Conservation (phyloP, 1,140 invertebrate genomes). For the Drosophila insularis region DNA sequence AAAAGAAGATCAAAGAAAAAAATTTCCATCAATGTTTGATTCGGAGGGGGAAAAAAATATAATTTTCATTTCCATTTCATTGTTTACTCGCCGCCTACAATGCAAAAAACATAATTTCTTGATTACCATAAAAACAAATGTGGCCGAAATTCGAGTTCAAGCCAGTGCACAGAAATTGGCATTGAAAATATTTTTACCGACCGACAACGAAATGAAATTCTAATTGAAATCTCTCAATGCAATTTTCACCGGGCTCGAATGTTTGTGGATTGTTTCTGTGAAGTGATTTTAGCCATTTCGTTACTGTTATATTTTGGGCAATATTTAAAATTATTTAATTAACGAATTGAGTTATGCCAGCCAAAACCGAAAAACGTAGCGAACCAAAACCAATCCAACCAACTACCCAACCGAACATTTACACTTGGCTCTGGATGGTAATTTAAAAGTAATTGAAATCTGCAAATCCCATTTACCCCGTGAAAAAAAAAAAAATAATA, state of each 20-base stretch:
- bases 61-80: background rate
- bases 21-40: background rate
- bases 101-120: background rate
- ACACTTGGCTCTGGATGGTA: slow-evolving; percentile 45
- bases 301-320: slow-evolving; percentile 61
- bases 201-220: slow-evolving; percentile 60
- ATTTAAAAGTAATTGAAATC: slow-evolving; percentile 78
- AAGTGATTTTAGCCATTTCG: slow-evolving; percentile 27
- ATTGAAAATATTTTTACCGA: slow-evolving; percentile 36
- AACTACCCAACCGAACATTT: slow-evolving; percentile 11
- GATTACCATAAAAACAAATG: slow-evolving; percentile 7
- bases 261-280: slow-evolving; percentile 18
- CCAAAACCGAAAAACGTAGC: slow-evolving; percentile 3
- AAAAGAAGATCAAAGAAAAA: background rate
- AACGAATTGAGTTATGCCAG: slow-evolving; percentile 75
- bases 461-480: slow-evolving; percentile 62
- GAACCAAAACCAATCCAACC: slow-evolving; percentile 9
- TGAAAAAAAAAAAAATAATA: slow-evolving; percentile 27
- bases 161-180: slow-evolving; percentile 36
- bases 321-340: slow-evolving; percentile 81
- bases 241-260: slow-evolving; percentile 45
- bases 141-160: background rate
- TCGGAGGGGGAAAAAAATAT: no score
- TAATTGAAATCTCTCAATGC: slow-evolving; percentile 75
- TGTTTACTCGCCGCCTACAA: background rate